These are phyloP conservation scores for Diabrotica virgifera DNA, from an alignment of 1,140 invertebrate genomes.

Conservation along the genomic window DNA sequence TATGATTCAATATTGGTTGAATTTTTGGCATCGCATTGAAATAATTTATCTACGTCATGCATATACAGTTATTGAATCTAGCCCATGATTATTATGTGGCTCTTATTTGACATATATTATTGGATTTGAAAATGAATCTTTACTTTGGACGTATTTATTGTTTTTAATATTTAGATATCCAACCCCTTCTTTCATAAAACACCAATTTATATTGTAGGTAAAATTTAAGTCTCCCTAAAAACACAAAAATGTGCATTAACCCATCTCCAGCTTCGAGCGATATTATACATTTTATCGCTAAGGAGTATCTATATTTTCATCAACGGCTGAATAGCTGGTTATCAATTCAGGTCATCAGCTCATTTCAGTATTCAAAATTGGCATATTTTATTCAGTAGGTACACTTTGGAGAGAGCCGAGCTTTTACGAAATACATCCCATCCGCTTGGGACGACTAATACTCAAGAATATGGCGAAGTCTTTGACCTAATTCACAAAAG, in stretches of 20 bases:
- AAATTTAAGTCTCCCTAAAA: no score
- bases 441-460: slow-evolving; percentile 5
- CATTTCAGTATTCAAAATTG: slow-evolving; percentile 9
- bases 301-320: slow-evolving; percentile 3
- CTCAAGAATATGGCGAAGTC: slow-evolving; percentile 8
- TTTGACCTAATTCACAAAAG: slow-evolving; percentile 7
- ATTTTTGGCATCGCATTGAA: no score
- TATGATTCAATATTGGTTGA: no score
- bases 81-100: no score
- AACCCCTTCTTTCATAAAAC: no score
- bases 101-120: no score
- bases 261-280: background rate
- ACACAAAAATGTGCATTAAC: background rate
- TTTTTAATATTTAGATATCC: no score
- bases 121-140: no score
- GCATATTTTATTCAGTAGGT: slow-evolving; percentile 11
- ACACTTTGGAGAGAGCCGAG: background rate
- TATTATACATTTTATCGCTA: background rate
- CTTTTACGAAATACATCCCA: background rate
- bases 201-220: no score
- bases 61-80: no score
- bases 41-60: no score
- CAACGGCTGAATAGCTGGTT: background rate
- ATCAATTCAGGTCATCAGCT: slow-evolving; percentile 4
- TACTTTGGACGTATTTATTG: no score